Evolutionary conservation across 2,113 vertebrate species (phyloP).

Genomic region (Myiopsitta monachus): DNA sequence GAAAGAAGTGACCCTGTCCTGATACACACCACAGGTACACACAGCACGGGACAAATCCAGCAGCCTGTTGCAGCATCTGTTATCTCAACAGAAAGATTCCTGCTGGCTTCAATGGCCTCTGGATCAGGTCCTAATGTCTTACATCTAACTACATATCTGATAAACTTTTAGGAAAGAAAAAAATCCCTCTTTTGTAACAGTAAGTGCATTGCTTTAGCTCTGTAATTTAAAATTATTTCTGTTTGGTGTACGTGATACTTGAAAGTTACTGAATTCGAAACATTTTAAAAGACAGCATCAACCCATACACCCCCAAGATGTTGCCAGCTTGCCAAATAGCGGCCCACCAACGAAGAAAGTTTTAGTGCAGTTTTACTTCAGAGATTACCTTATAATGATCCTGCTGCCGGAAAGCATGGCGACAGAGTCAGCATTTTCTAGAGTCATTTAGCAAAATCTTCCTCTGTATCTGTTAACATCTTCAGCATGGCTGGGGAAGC

Average conservation of each 20-base stretch:
- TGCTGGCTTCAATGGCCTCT: background rate
- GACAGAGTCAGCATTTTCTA: background rate
- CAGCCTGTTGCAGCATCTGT: background rate
- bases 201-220: background rate
- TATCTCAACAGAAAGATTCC: background rate
- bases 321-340: background rate
- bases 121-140: background rate
- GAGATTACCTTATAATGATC: background rate
- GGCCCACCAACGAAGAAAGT: background rate
- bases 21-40: constrained; percentile 84
- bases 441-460: background rate
- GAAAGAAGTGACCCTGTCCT: constrained; percentile 78
- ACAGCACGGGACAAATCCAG: background rate
- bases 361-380: background rate
- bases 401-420: background rate
- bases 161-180: background rate
- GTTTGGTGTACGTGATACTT: background rate
- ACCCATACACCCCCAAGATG: fast-evolving
- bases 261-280: background rate
- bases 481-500: background rate
- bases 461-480: background rate
- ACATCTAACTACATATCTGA: background rate
- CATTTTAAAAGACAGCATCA: background rate
- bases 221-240: background rate
- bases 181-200: background rate